Evolutionary conservation across 1,140 invertebrate species (phyloP).

Genomic region (Sycophaga agraensis): DNA sequence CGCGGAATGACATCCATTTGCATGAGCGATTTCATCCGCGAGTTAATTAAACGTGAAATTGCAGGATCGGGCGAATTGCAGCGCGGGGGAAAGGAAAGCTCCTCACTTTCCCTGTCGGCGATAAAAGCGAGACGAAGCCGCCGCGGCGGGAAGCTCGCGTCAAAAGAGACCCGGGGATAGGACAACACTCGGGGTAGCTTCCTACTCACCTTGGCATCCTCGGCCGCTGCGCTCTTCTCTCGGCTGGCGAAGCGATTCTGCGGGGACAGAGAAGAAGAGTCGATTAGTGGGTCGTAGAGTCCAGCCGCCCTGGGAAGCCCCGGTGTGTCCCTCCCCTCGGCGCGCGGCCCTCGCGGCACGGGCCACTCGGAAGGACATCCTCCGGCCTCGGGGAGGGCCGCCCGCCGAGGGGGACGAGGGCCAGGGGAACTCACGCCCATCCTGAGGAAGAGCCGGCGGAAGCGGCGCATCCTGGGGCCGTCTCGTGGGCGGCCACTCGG

Average conservation of each 20-base stretch:
- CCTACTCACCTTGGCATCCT: constrained; percentile 46
- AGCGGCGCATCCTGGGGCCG: constrained; percentile 11
- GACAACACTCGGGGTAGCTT: background rate
- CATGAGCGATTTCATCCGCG: too few species aligned
- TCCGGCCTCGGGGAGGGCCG: too few species aligned
- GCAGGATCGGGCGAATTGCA: background rate
- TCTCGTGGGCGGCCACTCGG: background rate
- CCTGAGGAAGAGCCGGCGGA: constrained; percentile 1
- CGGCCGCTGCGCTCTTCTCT: constrained; percentile 36
- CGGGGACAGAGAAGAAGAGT: constrained; percentile 24
- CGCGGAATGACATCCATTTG: too few species aligned
- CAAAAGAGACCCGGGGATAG: constrained; percentile 13
- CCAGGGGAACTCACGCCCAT: constrained; percentile 16
- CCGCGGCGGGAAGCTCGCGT: background rate
- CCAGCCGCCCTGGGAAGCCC: too few species aligned
- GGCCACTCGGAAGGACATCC: too few species aligned
- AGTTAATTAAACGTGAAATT: too few species aligned
- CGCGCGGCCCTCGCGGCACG: too few species aligned
- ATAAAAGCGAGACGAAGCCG: background rate
- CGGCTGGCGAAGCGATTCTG: constrained; percentile 43
- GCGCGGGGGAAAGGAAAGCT: too few species aligned
- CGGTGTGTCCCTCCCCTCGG: too few species aligned
- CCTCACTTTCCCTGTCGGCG: too few species aligned
- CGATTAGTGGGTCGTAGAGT: too few species aligned
- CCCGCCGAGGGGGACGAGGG: too few species aligned